Percentiles rank a stretch among this genome's conserved stretches.
These are phyloP conservation scores for Opisthograptis luteolata DNA, from an alignment of 2,888 invertebrate genomes.

Conservation along the genomic window DNA sequence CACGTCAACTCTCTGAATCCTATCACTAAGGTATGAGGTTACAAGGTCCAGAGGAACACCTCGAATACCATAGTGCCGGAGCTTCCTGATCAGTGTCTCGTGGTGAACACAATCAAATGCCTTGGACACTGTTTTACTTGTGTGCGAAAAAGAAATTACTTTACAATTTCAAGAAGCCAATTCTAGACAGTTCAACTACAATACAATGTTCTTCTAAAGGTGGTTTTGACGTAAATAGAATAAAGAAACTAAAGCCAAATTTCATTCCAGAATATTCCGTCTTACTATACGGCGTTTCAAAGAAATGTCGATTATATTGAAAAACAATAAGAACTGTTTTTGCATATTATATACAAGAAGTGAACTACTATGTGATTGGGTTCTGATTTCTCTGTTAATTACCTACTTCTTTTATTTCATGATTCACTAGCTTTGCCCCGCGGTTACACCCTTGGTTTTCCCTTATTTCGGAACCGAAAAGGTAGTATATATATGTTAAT, in stretches of 20 bases:
- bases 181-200: constrained; percentile 42
- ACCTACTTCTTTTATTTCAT: no score
- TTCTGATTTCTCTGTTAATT: neutral
- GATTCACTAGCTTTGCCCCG: no score
- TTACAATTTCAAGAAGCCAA: constrained; percentile 34
- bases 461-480: no score
- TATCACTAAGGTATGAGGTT: no score
- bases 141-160: neutral
- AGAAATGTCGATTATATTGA: constrained; percentile 33
- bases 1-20: no score
- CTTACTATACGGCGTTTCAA: constrained; percentile 40
- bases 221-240: constrained; percentile 54
- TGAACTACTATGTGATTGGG: neutral
- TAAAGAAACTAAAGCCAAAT: constrained; percentile 58
- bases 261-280: constrained; percentile 56
- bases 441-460: no score
- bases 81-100: no score
- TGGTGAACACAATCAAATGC: no score
- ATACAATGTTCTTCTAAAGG: constrained; percentile 47
- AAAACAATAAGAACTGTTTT: constrained; percentile 25
- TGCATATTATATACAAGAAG: constrained; percentile 13
- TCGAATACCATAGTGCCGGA: no score
- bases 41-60: no score
- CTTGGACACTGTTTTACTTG: no score
- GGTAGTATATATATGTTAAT: no score